Percentiles rank a stretch among this genome's conserved stretches.
Evolutionary conservation across 2,888 invertebrate species (phyloP).

Genomic region (Lampropteryx suffumata): DNA sequence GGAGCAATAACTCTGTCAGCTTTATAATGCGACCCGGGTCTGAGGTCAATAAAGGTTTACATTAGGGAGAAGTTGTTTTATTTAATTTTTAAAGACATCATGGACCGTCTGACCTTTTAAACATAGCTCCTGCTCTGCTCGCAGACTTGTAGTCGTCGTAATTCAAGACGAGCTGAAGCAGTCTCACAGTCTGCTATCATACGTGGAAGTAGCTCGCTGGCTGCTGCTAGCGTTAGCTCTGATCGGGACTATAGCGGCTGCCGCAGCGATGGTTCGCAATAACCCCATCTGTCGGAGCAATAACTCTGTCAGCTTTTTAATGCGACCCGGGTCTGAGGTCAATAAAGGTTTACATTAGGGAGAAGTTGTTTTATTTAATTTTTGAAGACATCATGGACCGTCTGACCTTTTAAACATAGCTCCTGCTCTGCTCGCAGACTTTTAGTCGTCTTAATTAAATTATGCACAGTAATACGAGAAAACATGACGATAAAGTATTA

Average conservation of each 20-base stretch:
- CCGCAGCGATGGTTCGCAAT: slow-evolving; percentile 44
- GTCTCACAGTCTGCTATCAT: slow-evolving; percentile 59
- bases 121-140: too few species aligned
- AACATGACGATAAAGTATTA: too few species aligned
- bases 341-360: slow-evolving; percentile 56
- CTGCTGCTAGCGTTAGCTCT: slow-evolving; percentile 54
- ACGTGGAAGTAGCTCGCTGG: slow-evolving; percentile 71
- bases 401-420: too few species aligned
- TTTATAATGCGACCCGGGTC: slow-evolving; percentile 59
- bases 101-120: too few species aligned
- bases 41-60: slow-evolving; percentile 58
- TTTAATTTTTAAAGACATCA: too few species aligned
- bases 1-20: slow-evolving; percentile 62
- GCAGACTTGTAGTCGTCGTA: too few species aligned
- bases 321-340: slow-evolving; percentile 48
- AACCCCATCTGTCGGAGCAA: slow-evolving; percentile 54
- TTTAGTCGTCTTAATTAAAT: too few species aligned
- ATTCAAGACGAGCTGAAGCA: slow-evolving; percentile 58
- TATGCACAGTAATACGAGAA: too few species aligned
- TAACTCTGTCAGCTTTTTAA: slow-evolving; percentile 68
- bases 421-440: too few species aligned
- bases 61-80: slow-evolving; percentile 25
- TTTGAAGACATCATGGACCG: too few species aligned
- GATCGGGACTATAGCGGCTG: slow-evolving; percentile 39
- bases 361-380: slow-evolving; percentile 17